A percentile compares a stretch with the other conserved stretches of the same genome.
phyloP scores from a whole-genome alignment of 2,113 vertebrate species.

The Apodemus sylvaticus region DNA sequence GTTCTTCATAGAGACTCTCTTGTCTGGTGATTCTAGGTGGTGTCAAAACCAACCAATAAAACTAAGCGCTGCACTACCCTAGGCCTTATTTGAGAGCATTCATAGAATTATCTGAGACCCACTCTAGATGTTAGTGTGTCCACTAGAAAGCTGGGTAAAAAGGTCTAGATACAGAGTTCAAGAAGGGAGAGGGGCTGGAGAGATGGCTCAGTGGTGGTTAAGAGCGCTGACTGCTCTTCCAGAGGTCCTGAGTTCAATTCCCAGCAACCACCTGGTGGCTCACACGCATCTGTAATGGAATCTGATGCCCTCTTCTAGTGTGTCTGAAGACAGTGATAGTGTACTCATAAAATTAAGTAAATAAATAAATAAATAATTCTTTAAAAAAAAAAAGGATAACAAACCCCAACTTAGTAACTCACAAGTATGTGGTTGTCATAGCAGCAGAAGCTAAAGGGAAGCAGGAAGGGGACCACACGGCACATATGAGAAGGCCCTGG shows the following conservation, averaged over 20 bases:
- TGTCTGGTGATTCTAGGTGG: neutral
- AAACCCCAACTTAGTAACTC: neutral
- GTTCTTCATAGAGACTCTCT: neutral
- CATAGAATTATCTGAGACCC: neutral
- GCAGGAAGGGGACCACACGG: neutral
- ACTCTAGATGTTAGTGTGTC: neutral
- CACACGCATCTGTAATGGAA: no score
- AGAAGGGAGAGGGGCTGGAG: no score
- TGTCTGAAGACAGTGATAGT: no score
- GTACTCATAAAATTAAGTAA: no score
- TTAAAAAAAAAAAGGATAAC: no score
- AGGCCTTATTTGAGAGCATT: neutral
- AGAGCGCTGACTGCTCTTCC: no score
- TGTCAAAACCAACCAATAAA: neutral
- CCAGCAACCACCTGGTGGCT: no score
- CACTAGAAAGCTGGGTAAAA: neutral
- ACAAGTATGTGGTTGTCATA: neutral
- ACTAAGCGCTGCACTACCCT: neutral
- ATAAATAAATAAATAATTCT: no score
- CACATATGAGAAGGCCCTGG: neutral
- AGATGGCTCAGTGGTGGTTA: no score
- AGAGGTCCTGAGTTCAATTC: no score
- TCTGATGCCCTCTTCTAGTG: no score
- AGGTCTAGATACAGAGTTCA: neutral
- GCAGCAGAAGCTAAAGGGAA: neutral